These are phyloP conservation scores for Drosophila affinis DNA, from an alignment of 2,888 invertebrate species.

Conservation along the genomic window DNA sequence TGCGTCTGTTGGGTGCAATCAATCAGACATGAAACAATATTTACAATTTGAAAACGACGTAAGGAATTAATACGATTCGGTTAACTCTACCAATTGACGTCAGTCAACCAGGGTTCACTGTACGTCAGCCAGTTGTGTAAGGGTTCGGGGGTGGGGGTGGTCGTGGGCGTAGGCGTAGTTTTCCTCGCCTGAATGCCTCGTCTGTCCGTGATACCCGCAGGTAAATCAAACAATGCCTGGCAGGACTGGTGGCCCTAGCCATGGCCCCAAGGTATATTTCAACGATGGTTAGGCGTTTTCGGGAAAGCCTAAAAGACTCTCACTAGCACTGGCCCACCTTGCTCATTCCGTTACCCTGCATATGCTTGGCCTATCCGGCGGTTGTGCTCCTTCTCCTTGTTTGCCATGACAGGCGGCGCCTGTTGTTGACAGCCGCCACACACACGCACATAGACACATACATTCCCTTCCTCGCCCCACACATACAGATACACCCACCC, in stretches of 20 bases:
- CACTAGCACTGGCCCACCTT: background rate
- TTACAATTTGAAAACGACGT: slow-evolving; percentile 61
- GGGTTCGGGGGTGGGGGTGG: slow-evolving; percentile 1
- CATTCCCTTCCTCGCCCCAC: background rate
- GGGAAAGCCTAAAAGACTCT: background rate
- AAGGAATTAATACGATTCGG: slow-evolving; percentile 55
- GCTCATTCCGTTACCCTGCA: background rate
- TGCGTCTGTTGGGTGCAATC: slow-evolving; percentile 46
- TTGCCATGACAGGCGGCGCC: slow-evolving; percentile 34
- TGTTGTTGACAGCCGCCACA: slow-evolving; percentile 55
- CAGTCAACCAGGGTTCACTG: slow-evolving; percentile 23
- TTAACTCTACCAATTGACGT: slow-evolving; percentile 30
- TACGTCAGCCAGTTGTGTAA: slow-evolving; percentile 5
- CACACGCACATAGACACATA: slow-evolving; percentile 20
- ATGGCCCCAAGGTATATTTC: slow-evolving; percentile 1
- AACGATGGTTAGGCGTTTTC: background rate
- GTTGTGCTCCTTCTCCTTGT: slow-evolving; percentile 1
- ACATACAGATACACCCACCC: slow-evolving; percentile 20
- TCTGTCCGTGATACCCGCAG: slow-evolving; percentile 45
- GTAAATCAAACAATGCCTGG: slow-evolving; percentile 39
- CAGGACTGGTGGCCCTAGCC: slow-evolving; percentile 30
- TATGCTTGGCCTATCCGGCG: background rate
- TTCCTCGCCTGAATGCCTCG: slow-evolving; percentile 37
- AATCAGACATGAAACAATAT: slow-evolving; percentile 71
- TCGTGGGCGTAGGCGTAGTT: slow-evolving; percentile 6